Evolutionary conservation across 64 coral and sea anemone species (phyloP).

Genomic region (Pocillopora verrucosa): DNA sequence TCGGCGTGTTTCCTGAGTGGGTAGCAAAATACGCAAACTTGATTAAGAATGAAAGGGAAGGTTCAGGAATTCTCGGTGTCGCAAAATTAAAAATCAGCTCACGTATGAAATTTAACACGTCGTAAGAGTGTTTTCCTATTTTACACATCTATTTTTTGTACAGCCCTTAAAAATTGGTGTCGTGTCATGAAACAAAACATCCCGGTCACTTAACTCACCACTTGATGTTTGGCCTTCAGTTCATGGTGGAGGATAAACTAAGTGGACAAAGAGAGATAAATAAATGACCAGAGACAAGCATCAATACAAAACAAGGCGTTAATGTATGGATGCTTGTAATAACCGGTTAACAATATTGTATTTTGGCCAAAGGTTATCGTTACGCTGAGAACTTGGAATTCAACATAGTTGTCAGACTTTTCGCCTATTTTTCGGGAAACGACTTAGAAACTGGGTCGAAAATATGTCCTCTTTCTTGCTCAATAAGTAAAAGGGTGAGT

Average conservation of each 20-base stretch:
- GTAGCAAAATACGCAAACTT: neutral
- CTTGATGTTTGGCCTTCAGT: constrained; percentile 43
- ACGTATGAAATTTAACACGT: neutral
- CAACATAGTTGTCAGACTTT: neutral
- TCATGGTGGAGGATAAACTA: constrained; percentile 47
- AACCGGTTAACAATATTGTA: constrained; percentile 15
- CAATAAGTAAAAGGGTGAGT: neutral
- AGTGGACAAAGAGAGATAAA: constrained; percentile 47
- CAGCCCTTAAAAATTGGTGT: neutral
- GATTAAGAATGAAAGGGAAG: neutral
- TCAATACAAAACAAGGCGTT: constrained; percentile 14
- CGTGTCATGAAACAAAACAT: neutral
- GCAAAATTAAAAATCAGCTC: constrained; percentile 1
- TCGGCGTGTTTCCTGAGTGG: constrained; percentile 18
- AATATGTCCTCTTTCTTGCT: too few species aligned
- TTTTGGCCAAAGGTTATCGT: constrained; percentile 42
- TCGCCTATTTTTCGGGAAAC: too few species aligned
- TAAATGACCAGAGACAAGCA: constrained; percentile 2
- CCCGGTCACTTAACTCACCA: constrained; percentile 1
- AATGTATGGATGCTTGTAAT: constrained; percentile 46
- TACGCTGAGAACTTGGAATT: constrained; percentile 6
- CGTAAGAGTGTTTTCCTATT: neutral
- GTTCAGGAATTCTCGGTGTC: constrained; percentile 1
- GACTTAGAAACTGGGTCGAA: too few species aligned
- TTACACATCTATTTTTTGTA: neutral